Evolutionary conservation across 2,888 invertebrate genomes (phyloP).

Genomic region (Nephrotoma appendiculata): DNA sequence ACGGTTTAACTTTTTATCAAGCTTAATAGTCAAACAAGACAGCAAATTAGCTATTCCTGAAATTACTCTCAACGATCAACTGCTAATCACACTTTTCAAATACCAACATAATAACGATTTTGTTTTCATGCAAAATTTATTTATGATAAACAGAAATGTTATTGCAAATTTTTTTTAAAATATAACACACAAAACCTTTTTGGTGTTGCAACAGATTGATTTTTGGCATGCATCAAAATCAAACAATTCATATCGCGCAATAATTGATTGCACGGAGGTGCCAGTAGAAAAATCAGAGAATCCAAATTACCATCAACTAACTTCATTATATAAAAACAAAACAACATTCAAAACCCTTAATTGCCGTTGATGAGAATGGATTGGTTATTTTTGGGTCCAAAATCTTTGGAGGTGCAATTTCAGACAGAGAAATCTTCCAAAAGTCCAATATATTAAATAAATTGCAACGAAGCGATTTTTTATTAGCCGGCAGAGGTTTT

Average conservation of each 20-base stretch:
- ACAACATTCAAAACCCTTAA: neutral
- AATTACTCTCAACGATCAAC: too few species aligned
- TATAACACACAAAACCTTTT: too few species aligned
- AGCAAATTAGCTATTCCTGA: too few species aligned
- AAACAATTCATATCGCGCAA: neutral
- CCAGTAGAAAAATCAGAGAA: neutral
- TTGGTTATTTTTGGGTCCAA: neutral
- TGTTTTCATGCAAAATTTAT: too few species aligned
- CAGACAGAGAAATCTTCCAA: neutral
- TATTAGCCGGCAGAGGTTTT: neutral
- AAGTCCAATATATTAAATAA: neutral
- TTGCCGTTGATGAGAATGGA: neutral
- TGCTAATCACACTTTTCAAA: too few species aligned
- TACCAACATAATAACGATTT: too few species aligned
- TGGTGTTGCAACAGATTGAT: neutral
- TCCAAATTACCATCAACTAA: neutral
- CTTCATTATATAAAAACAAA: neutral
- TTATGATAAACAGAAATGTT: too few species aligned
- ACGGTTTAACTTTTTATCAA: too few species aligned
- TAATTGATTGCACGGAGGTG: neutral
- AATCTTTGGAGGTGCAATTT: neutral
- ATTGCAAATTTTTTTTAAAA: too few species aligned
- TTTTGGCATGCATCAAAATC: neutral
- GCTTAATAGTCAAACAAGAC: too few species aligned
- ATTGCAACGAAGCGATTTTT: neutral